These are phyloP conservation scores for Athripsodes cinereus DNA, from an alignment of 2,888 invertebrate species.

Conservation along the genomic window DNA sequence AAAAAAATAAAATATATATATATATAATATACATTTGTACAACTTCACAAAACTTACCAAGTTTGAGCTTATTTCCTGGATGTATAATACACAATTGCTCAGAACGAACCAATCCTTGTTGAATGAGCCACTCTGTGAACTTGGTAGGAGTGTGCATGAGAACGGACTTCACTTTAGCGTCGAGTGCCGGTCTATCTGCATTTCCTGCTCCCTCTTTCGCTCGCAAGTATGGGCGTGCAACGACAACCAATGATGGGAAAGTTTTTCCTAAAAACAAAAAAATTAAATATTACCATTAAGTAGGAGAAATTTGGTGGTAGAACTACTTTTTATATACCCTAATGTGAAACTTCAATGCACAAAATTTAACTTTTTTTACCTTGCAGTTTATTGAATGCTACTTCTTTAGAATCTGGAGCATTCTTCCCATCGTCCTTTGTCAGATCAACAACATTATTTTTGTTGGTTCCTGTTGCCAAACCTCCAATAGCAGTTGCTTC, in stretches of 20 bases:
- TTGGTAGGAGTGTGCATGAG: constrained; percentile 76
- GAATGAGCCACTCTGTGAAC: constrained; percentile 86
- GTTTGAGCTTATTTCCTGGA: constrained; percentile 61
- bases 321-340: too few relatives aligned
- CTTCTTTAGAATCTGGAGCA: constrained; percentile 63
- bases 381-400: constrained; percentile 70
- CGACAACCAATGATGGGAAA: constrained; percentile 79
- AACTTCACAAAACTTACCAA: constrained; percentile 53
- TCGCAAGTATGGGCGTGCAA: constrained; percentile 72
- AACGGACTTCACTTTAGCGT: constrained; percentile 76
- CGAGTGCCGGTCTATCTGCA: constrained; percentile 57
- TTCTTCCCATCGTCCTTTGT: constrained; percentile 58
- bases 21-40: background rate
- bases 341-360: background rate
- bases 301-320: background rate
- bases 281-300: background rate
- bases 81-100: constrained; percentile 74
- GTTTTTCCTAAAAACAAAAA: constrained; percentile 57
- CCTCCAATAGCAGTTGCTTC: constrained; percentile 70
- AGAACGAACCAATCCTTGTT: constrained; percentile 73
- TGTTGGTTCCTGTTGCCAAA: constrained; percentile 56
- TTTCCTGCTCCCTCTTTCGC: constrained; percentile 52
- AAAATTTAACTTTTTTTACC: constrained; percentile 34
- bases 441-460: constrained; percentile 53
- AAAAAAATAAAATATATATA: too few relatives aligned